These are phyloP conservation scores for Eulemur rufifrons DNA, from an alignment of 2,113 vertebrate species.

Conservation along the genomic window DNA sequence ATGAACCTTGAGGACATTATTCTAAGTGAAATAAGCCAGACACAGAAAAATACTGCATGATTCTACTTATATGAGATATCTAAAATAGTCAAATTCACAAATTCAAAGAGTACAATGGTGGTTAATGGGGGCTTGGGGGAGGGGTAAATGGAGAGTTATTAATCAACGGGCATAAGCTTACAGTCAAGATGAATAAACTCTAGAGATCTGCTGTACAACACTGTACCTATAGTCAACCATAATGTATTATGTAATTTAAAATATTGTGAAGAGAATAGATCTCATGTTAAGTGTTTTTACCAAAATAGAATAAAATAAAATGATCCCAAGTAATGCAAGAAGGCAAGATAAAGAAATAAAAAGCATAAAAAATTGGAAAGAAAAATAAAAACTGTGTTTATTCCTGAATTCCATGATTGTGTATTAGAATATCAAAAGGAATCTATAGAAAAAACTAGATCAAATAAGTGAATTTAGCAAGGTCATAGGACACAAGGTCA, in stretches of 20 bases:
- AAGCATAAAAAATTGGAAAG: neutral
- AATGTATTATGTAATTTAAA: neutral
- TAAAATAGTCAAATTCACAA: neutral
- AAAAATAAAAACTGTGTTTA: neutral
- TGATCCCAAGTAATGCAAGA: neutral
- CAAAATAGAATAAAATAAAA: neutral
- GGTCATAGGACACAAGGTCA: neutral
- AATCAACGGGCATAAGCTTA: neutral
- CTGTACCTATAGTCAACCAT: neutral
- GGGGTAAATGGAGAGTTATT: neutral
- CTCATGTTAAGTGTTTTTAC: neutral
- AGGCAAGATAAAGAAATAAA: neutral
- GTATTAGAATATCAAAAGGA: neutral
- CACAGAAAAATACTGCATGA: neutral
- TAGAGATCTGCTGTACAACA: neutral
- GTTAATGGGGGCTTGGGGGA: neutral
- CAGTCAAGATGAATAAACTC: neutral
- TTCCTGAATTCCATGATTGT: neutral
- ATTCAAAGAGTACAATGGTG: neutral
- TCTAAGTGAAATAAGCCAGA: neutral
- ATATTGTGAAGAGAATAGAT: neutral
- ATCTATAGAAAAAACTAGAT: neutral
- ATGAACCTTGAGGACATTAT: neutral
- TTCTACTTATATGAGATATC: neutral
- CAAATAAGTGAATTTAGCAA: neutral